These are phyloP conservation scores for Pollimyrus isidori DNA, from an alignment of 2,113 vertebrate species.

Conservation along the genomic window DNA sequence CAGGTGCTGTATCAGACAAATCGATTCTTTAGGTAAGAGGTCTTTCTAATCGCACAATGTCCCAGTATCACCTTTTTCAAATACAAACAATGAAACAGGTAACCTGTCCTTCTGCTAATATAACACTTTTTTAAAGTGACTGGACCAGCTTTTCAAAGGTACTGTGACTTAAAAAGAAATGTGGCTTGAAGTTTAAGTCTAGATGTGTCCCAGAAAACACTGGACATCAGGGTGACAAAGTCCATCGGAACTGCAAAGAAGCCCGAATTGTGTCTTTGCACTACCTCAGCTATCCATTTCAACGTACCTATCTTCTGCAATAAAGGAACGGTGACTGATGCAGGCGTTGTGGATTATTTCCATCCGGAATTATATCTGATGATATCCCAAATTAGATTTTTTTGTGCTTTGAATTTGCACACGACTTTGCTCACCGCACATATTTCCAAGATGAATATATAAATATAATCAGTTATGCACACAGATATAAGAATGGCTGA, in stretches of 20 bases:
- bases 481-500: too few relatives aligned
- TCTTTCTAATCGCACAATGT: neutral
- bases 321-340: neutral
- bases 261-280: neutral
- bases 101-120: neutral
- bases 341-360: neutral
- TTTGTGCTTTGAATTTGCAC: neutral
- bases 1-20: neutral
- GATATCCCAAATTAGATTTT: neutral
- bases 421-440: neutral
- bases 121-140: neutral
- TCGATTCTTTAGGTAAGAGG: neutral
- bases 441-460: neutral
- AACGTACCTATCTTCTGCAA: neutral
- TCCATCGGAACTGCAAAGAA: neutral
- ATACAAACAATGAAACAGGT: neutral
- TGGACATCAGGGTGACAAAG: neutral
- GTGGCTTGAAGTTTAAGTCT: neutral
- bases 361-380: neutral
- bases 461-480: too few relatives aligned
- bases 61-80: neutral
- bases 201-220: neutral
- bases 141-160: neutral
- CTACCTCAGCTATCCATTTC: neutral
- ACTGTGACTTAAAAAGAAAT: neutral